These are phyloP conservation scores for Cenopis cana DNA, from an alignment of 2,888 invertebrate genomes.

Conservation along the genomic window DNA sequence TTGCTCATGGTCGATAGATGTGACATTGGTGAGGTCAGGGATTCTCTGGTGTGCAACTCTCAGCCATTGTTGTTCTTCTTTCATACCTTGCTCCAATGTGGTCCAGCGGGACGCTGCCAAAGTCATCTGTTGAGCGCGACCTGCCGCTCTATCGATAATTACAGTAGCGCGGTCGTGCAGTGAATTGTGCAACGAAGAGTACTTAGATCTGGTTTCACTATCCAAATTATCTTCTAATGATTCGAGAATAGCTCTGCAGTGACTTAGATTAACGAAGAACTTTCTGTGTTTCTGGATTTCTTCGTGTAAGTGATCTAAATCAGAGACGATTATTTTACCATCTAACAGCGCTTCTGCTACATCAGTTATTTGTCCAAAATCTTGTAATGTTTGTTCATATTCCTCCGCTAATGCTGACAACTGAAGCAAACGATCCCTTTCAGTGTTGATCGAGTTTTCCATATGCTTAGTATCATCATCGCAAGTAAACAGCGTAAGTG, in stretches of 20 bases:
- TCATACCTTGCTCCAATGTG: conserved; percentile 91
- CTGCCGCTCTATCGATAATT: conserved; percentile 92
- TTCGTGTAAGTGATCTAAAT: conserved; percentile 92
- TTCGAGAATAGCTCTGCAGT: conserved; percentile 94
- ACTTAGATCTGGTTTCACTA: conserved; percentile 90
- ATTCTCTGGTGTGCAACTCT: conserved; percentile 93
- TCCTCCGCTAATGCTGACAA: conserved; percentile 91
- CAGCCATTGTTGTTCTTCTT: conserved; percentile 93
- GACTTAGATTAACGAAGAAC: conserved; percentile 95
- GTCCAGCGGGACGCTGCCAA: conserved; percentile 94
- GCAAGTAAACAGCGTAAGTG: conserved; percentile 87
- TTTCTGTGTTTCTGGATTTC: conserved; percentile 95
- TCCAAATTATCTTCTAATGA: conserved; percentile 94
- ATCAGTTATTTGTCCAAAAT: conserved; percentile 93
- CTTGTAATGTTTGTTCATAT: conserved; percentile 94
- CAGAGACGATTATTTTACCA: conserved; percentile 90
- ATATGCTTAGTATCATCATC: conserved; percentile 89
- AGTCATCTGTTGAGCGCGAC: conserved; percentile 92
- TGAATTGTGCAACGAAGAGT: conserved; percentile 90
- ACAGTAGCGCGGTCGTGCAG: conserved; percentile 90
- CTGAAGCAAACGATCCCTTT: conserved; percentile 91
- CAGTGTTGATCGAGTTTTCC: conserved; percentile 88
- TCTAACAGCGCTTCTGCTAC: conserved; percentile 93
- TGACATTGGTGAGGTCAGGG: conserved; percentile 92
- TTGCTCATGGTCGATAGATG: conserved; percentile 93